A percentile compares a stretch with the other conserved stretches of the same genome.
These are phyloP conservation scores for Luperina testacea DNA, from an alignment of 2,888 invertebrate genomes.

Conservation along the genomic window DNA sequence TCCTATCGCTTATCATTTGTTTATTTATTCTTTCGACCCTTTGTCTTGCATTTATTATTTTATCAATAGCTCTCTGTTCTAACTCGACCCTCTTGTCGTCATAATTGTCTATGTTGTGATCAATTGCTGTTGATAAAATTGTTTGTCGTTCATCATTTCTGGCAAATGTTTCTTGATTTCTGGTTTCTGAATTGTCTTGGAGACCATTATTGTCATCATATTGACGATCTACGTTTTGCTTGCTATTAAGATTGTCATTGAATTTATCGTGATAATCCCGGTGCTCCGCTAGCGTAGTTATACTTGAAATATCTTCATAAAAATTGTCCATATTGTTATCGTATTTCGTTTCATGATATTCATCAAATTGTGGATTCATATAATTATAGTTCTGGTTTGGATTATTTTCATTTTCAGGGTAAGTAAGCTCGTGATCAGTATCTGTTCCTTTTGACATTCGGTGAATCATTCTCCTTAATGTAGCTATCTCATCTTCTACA, in stretches of 20 bases:
- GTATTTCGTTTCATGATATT: conserved; percentile 12
- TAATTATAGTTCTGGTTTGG: conserved; percentile 1
- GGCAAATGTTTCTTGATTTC: conserved; percentile 2
- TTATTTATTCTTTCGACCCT: not conserved
- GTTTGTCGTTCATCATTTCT: conserved; percentile 2
- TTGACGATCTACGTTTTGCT: not conserved
- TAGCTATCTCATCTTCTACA: conserved; percentile 19
- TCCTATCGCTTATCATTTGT: not conserved
- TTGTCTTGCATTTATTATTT: conserved; percentile 7
- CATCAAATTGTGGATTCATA: conserved; percentile 6
- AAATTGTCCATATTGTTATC: not conserved
- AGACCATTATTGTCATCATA: not conserved
- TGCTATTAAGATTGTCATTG: conserved; percentile 9
- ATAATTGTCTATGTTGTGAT: conserved; percentile 1
- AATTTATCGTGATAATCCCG: not conserved
- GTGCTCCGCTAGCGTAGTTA: not conserved
- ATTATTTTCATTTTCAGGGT: conserved; percentile 1
- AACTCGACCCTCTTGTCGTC: not conserved
- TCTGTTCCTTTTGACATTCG: conserved; percentile 9
- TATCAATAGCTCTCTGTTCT: conserved; percentile 3
- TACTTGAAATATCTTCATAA: conserved; percentile 7
- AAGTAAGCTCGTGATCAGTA: not conserved
- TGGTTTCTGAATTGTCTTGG: not conserved
- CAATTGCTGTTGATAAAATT: conserved; percentile 7
- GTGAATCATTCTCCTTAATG: conserved; percentile 21